These are phyloP conservation scores for Lathamus discolor DNA, from an alignment of 2,113 vertebrate genomes.

Conservation along the genomic window DNA sequence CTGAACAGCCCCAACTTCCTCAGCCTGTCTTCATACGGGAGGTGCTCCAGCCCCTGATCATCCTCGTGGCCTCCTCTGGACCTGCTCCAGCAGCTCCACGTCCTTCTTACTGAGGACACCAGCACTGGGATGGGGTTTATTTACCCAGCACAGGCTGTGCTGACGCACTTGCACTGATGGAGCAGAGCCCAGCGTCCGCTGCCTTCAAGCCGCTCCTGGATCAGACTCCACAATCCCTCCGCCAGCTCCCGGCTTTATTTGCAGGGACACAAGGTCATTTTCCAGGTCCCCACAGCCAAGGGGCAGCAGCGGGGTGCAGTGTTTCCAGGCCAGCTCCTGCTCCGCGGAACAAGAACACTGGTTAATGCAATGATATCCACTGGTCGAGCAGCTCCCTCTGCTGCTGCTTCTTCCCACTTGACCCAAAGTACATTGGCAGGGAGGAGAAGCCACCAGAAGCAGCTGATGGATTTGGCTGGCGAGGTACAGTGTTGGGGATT, in stretches of 20 bases:
- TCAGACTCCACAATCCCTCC: accelerated
- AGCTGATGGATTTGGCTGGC: background rate
- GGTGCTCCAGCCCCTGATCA: background rate
- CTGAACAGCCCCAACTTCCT: no score
- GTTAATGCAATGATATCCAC: background rate
- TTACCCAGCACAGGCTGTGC: background rate
- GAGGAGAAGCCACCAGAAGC: background rate
- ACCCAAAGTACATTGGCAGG: background rate
- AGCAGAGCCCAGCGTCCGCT: background rate
- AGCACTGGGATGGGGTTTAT: background rate
- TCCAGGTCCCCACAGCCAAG: background rate
- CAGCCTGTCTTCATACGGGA: background rate
- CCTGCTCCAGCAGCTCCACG: background rate
- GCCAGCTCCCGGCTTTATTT: accelerated
- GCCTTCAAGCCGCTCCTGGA: background rate
- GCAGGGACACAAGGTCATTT: background rate
- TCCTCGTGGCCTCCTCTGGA: background rate
- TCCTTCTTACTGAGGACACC: background rate
- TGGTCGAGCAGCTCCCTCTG: constrained; percentile 49
- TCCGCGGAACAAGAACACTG: background rate
- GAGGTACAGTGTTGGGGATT: no score
- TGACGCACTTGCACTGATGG: background rate
- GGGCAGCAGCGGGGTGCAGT: background rate
- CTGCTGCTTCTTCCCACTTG: constrained; percentile 22
- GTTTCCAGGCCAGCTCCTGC: background rate